Evolutionary conservation across 2,113 vertebrate genomes (phyloP).

Genomic region (Scophthalmus maximus): DNA sequence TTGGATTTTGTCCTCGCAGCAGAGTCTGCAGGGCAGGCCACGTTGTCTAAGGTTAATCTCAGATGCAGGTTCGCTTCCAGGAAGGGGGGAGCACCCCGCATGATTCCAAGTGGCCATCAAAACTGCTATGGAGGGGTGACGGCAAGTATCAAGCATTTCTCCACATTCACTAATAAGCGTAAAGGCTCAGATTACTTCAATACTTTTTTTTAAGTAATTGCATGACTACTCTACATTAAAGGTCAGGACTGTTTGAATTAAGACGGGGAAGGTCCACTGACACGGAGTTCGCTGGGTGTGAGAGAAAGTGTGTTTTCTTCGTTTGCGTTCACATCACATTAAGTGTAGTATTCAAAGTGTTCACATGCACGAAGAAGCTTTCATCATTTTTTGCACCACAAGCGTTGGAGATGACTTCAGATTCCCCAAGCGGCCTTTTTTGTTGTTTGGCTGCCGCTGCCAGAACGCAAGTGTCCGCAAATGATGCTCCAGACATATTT

Average conservation of each 20-base stretch:
- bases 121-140: constrained; percentile 56
- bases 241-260: constrained; percentile 39
- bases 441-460: too few relatives aligned
- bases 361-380: too few relatives aligned
- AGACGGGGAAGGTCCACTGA: constrained; percentile 14
- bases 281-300: not conserved
- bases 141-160: constrained; percentile 55
- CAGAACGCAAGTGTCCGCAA: too few relatives aligned
- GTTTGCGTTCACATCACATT: not conserved
- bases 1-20: constrained; percentile 5
- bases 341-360: too few relatives aligned
- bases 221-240: constrained; percentile 50
- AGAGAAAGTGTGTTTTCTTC: not conserved
- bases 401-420: too few relatives aligned
- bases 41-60: constrained; percentile 35
- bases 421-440: too few relatives aligned
- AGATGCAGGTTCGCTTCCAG: constrained; percentile 61
- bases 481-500: too few relatives aligned
- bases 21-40: constrained; percentile 9
- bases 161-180: constrained; percentile 57
- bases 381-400: too few relatives aligned
- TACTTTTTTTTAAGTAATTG: constrained; percentile 43
- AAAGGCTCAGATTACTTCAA: constrained; percentile 39
- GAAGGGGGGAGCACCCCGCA: constrained; percentile 58
- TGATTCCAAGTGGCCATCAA: constrained; percentile 62